These are phyloP conservation scores for Dolichopus griseipennis DNA, from an alignment of 2,888 invertebrate species.

Conservation along the genomic window DNA sequence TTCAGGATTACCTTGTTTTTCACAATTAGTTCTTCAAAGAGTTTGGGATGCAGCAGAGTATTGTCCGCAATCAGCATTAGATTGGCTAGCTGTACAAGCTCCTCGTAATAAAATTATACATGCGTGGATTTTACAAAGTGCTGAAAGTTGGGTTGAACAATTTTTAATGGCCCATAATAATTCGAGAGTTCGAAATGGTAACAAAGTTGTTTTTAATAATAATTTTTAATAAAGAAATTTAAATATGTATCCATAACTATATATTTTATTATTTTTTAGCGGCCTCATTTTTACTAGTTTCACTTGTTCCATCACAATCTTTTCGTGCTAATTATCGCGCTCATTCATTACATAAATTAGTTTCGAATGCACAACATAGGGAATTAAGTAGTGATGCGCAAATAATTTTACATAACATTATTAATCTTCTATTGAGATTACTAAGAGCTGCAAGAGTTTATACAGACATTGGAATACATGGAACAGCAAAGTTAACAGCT, in stretches of 20 bases:
- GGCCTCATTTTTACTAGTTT: conserved; percentile 80
- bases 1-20: conserved; percentile 81
- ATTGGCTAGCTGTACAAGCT: conserved; percentile 80
- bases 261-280: conserved; percentile 43
- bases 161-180: conserved; percentile 78
- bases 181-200: conserved; percentile 74
- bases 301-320: conserved; percentile 81
- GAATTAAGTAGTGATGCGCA: conserved; percentile 51
- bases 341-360: conserved; percentile 43
- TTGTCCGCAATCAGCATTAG: conserved; percentile 83
- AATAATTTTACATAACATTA: conserved; percentile 56
- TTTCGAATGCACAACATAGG: conserved; percentile 34
- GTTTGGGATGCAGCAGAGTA: conserved; percentile 87
- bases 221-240: neutral
- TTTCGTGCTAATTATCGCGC: conserved; percentile 79
- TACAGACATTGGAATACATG: conserved; percentile 76
- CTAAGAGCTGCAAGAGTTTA: conserved; percentile 77
- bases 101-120: conserved; percentile 85
- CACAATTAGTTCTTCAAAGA: conserved; percentile 74
- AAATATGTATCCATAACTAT: conserved; percentile 10
- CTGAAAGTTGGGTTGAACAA: conserved; percentile 85
- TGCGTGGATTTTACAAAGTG: conserved; percentile 84
- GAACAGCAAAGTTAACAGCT: conserved; percentile 83
- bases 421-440: conserved; percentile 63
- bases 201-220: conserved; percentile 24